Evolutionary conservation across 2,113 vertebrate genomes (phyloP).

Genomic region (Puma concolor): DNA sequence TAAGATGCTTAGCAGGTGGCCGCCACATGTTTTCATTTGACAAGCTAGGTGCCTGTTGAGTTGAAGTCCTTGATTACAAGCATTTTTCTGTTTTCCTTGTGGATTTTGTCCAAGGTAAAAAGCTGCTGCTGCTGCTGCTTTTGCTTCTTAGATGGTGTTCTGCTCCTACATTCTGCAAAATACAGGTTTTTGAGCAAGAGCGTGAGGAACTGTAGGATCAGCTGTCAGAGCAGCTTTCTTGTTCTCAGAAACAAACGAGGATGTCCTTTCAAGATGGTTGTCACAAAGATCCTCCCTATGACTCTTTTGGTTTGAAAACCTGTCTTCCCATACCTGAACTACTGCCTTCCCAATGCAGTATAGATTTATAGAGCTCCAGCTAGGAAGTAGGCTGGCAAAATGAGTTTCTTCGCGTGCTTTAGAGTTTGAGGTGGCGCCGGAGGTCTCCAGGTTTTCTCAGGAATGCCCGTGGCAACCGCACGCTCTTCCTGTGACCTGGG

Average conservation of each 20-base stretch:
- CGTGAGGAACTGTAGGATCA: background rate
- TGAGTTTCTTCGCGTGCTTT: background rate
- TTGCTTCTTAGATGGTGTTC: background rate
- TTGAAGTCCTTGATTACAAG: conserved; percentile 56
- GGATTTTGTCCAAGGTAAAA: conserved; percentile 55
- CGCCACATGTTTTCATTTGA: conserved; percentile 74
- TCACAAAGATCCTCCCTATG: background rate
- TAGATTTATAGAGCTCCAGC: background rate
- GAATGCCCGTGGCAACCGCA: conserved; percentile 23
- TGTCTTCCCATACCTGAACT: background rate
- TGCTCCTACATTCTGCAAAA: conserved; percentile 2
- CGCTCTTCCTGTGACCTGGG: conserved; percentile 40
- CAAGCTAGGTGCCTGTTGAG: conserved; percentile 40
- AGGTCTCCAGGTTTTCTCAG: background rate
- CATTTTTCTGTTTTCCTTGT: conserved; percentile 54
- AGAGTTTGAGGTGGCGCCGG: background rate
- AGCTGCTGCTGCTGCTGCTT: background rate
- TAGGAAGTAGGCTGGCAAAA: background rate
- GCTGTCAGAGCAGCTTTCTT: background rate
- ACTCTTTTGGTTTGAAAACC: background rate
- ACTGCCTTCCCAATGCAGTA: background rate
- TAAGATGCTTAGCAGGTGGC: conserved; percentile 59
- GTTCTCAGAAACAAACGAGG: background rate
- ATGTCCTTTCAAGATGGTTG: background rate
- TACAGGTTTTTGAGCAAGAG: background rate